These are phyloP conservation scores for Macrotis lagotis DNA, from an alignment of 2,113 vertebrate species.

Conservation along the genomic window DNA sequence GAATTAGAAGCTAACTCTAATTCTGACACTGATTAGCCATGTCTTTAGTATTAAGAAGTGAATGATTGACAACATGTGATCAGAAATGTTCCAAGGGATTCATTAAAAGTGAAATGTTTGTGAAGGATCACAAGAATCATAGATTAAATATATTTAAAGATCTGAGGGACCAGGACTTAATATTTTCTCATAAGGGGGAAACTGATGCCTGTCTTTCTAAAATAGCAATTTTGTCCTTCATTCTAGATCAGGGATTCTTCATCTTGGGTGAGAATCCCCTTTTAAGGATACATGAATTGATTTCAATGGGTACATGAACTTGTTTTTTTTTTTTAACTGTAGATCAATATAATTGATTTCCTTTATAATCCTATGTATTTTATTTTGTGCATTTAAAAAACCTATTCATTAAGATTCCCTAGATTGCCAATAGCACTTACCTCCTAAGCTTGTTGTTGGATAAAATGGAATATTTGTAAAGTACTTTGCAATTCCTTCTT, in stretches of 20 bases:
- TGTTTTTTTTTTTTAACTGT: background rate
- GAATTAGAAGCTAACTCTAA: background rate
- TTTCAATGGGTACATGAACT: background rate
- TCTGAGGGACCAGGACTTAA: background rate
- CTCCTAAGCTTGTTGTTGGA: background rate
- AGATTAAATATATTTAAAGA: slow-evolving; percentile 42
- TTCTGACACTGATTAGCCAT: background rate
- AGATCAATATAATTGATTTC: background rate
- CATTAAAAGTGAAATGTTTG: slow-evolving; percentile 48
- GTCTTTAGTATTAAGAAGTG: background rate
- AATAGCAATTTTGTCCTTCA: background rate
- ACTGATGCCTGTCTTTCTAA: background rate
- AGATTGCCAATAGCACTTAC: background rate
- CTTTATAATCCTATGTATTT: background rate
- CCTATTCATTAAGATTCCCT: background rate
- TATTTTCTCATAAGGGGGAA: background rate
- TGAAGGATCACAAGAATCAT: slow-evolving; percentile 39
- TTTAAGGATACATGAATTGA: background rate
- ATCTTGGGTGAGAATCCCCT: background rate
- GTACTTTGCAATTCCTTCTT: background rate
- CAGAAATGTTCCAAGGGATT: slow-evolving; percentile 49
- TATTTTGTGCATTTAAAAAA: background rate
- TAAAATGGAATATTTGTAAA: background rate
- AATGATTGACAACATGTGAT: background rate
- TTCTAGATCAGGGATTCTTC: background rate